phyloP scores from a whole-genome alignment of 2,113 vertebrate species.

The Rhea americana region DNA sequence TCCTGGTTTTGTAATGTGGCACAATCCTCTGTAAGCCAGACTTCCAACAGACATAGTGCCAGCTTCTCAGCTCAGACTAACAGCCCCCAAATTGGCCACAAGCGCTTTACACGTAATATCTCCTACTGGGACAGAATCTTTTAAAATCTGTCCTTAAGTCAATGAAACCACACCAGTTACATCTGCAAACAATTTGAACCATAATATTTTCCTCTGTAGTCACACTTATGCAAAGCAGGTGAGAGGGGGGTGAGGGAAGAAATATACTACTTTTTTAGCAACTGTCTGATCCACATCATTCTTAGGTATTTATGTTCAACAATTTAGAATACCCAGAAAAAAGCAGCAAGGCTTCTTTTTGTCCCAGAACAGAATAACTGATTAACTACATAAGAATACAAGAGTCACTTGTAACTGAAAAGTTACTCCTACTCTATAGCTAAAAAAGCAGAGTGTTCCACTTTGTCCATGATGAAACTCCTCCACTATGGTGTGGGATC shows the following conservation, averaged over 20 bases:
- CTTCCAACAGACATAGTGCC: not conserved
- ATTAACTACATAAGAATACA: not conserved
- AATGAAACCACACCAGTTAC: conserved; percentile 38
- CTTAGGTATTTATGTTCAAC: not conserved
- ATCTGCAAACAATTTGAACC: conserved; percentile 51
- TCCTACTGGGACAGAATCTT: not conserved
- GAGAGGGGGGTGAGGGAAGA: not conserved
- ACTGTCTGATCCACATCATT: not conserved
- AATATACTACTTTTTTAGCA: not conserved
- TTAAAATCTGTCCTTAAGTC: conserved; percentile 8
- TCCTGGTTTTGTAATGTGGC: not conserved
- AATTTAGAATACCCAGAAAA: not conserved
- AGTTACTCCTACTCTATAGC: not conserved
- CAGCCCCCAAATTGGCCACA: conserved; percentile 1
- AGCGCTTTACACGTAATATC: not conserved
- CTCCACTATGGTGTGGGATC: rapidly evolving
- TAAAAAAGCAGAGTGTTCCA: not conserved
- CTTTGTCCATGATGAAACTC: not conserved
- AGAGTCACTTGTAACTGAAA: not conserved
- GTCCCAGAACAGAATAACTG: not conserved
- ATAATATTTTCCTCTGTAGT: conserved; percentile 7
- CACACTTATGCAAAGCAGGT: not conserved
- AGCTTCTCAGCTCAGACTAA: not conserved
- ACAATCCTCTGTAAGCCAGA: not conserved
- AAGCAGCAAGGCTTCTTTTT: not conserved